A percentile compares a stretch with the other conserved stretches of the same genome.
These are phyloP conservation scores for Philaethria dido DNA, from an alignment of 2,888 invertebrate genomes.

Conservation along the genomic window DNA sequence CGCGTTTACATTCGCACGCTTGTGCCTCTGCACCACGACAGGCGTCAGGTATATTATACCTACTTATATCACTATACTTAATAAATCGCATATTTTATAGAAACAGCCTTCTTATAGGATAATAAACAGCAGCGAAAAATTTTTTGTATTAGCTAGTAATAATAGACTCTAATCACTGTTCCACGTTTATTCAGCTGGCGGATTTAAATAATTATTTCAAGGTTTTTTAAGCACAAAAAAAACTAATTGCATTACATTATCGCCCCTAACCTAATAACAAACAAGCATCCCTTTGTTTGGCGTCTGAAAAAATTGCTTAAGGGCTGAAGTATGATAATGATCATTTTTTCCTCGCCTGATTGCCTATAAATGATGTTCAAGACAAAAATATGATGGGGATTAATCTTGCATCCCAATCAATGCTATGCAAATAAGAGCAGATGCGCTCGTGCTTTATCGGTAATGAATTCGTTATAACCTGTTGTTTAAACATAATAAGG, in stretches of 20 bases:
- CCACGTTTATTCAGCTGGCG: constrained; percentile 77
- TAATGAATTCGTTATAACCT: constrained; percentile 60
- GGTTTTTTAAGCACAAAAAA: constrained; percentile 60
- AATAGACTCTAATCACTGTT: constrained; percentile 67
- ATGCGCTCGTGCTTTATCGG: constrained; percentile 73
- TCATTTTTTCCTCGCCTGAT: constrained; percentile 76
- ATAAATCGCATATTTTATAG: too few relatives aligned
- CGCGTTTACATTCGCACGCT: too few relatives aligned
- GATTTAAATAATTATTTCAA: constrained; percentile 80
- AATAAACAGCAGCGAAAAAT: neutral
- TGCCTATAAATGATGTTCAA: constrained; percentile 78
- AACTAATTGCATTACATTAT: constrained; percentile 82
- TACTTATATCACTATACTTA: too few relatives aligned
- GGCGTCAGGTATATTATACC: too few relatives aligned
- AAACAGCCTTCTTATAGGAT: too few relatives aligned
- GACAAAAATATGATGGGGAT: constrained; percentile 81
- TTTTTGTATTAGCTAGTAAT: constrained; percentile 43
- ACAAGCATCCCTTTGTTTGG: constrained; percentile 81
- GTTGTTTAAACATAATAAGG: constrained; percentile 46
- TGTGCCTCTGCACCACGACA: too few relatives aligned
- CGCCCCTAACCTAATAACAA: constrained; percentile 83
- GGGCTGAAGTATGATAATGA: constrained; percentile 83
- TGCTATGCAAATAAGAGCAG: constrained; percentile 79
- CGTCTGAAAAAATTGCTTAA: constrained; percentile 81
- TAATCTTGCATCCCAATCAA: constrained; percentile 80